Evolutionary conservation across 2,888 invertebrate genomes (phyloP), one percentile per base, ranked within the genome.

Genomic region (Plemyria rubiginata): DNA sequence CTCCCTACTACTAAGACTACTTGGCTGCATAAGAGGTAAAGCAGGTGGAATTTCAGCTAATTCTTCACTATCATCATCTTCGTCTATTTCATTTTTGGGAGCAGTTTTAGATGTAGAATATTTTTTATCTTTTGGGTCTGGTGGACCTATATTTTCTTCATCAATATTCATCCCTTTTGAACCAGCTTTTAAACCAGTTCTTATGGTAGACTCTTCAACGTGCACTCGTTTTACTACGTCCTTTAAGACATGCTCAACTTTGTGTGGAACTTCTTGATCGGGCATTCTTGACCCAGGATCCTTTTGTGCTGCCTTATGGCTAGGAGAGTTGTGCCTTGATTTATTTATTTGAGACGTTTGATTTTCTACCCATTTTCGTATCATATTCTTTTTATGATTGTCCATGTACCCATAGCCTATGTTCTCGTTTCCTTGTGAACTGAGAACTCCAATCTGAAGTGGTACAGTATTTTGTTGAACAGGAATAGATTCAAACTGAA

Each of bases 341-440:
- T 95, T 94, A 79, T 96, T 95, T 71, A 97, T 96, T 89, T 97
- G 97, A 15, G 95, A 95, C 0, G 96, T 96, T 87, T 98, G 98
- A 80, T 97, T 97, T 87, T 98, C 98, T 0, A 98, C 98, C 98
- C 98, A 98, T 80, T 97, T 96, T 52, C 97, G 93, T 55, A 98
- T 98, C 98, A 98, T 98, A 74, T 96, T 96, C 85, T 97, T 97
- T 83, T 98, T 98, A 77, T 97, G 97, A 74, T 94, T 96, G 78
- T 98, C 98, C 98, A 98, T 98, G 77, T 97, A 98, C 0, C 98
- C 97, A 80, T 98, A 98, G 0, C 96, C 95, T 58, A 93, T 75
- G 50, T 87, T 92, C 72, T 94, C 94, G 69, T 85, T 91, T 28
- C 88, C 92, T 59, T 93, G 90, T 32, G 88, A 81, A 54, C 88